phyloP scores from a whole-genome alignment of 2,797 vertebrate genomes.

The Dicrostonyx torquatus region DNA sequence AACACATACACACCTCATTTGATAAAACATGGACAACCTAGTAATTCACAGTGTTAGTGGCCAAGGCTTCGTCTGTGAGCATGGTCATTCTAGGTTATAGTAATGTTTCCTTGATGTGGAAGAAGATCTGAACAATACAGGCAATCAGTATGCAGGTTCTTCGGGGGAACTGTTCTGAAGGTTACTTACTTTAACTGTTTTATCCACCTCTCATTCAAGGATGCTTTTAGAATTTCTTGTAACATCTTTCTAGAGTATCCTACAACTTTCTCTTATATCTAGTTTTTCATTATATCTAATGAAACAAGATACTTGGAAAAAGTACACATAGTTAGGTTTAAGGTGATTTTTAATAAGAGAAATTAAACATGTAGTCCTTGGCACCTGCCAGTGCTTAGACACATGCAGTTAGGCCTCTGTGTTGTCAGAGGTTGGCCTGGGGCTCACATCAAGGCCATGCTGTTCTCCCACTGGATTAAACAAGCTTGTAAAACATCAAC shows the following conservation, averaged over 20 bases:
- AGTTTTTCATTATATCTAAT: not conserved
- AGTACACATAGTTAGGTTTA: not conserved
- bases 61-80: not conserved
- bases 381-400: not conserved
- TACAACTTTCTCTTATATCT: not conserved
- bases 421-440: not conserved
- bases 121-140: not conserved
- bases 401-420: not conserved
- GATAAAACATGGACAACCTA: conserved; percentile 13
- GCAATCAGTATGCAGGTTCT: not conserved
- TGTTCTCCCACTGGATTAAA: conserved; percentile 25
- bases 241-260: conserved; percentile 8
- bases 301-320: conserved; percentile 35
- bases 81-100: conserved; percentile 1
- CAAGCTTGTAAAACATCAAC: conserved; percentile 45
- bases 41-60: conserved; percentile 15
- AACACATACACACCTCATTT: not conserved
- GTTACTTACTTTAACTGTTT: not conserved
- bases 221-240: not conserved
- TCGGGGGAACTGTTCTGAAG: conserved; percentile 2
- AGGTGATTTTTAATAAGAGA: not conserved
- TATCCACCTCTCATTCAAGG: conserved; percentile 29
- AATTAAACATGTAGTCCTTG: not conserved
- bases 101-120: not conserved
- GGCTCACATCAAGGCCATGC: not conserved